Evolutionary conservation across 2,888 invertebrate genomes (phyloP).

Genomic region (Platycheirus albimanus): DNA sequence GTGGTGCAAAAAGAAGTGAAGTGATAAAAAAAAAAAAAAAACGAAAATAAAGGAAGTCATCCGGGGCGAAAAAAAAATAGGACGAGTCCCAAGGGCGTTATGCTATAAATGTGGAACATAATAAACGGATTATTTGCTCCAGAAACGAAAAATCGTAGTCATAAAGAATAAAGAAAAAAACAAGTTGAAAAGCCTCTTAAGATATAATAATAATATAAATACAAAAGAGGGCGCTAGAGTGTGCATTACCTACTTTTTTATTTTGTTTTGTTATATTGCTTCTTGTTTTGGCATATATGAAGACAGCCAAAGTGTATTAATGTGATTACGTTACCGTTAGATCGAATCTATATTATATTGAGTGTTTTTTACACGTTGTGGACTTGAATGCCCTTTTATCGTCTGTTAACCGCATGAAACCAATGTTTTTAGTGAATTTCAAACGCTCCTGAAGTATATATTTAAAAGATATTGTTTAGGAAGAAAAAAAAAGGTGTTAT

Average conservation of each 20-base stretch:
- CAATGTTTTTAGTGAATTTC: no score
- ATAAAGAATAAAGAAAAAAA: constrained; percentile 20
- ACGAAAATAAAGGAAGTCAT: constrained; percentile 31
- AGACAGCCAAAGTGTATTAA: constrained; percentile 55
- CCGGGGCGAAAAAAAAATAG: constrained; percentile 33
- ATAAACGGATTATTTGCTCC: constrained; percentile 71
- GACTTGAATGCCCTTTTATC: not conserved
- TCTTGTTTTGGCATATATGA: constrained; percentile 31
- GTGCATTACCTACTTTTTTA: constrained; percentile 8
- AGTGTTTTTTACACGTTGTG: constrained; percentile 14
- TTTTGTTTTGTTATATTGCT: no score
- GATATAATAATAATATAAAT: constrained; percentile 20
- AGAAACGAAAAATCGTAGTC: constrained; percentile 30
- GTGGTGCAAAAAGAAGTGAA: constrained; percentile 35
- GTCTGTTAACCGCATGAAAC: no score
- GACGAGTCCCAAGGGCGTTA: constrained; percentile 68
- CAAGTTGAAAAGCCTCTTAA: constrained; percentile 40
- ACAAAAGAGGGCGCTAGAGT: constrained; percentile 58
- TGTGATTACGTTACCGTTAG: constrained; percentile 43
- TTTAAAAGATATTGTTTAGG: no score
- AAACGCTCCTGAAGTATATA: no score
- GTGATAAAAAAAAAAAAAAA: constrained; percentile 27
- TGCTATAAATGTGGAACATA: constrained; percentile 66
- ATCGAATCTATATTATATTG: constrained; percentile 46
- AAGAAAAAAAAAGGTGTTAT: no score